These are phyloP conservation scores for Laticauda laticaudata DNA, from an alignment of 2,113 vertebrate species.

Conservation along the genomic window DNA sequence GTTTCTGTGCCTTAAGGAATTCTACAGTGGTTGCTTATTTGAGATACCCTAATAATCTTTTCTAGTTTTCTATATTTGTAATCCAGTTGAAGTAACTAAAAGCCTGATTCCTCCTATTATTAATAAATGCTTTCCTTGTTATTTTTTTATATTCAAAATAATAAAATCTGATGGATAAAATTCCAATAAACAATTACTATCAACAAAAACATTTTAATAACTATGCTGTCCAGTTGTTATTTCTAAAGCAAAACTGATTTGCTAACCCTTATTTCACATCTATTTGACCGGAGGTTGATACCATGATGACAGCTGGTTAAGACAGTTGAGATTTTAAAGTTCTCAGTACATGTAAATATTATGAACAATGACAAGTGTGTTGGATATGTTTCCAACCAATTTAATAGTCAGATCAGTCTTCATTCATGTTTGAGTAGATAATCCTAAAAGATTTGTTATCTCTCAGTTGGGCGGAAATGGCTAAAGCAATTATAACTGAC, in stretches of 20 bases:
- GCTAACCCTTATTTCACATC: conserved; percentile 78
- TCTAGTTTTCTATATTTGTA: background rate
- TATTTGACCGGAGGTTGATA: conserved; percentile 78
- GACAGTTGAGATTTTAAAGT: conserved; percentile 75
- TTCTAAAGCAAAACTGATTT: conserved; percentile 58
- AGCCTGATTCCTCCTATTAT: background rate
- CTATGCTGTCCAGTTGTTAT: conserved; percentile 54
- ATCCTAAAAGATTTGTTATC: conserved; percentile 51
- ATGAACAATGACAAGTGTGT: conserved; percentile 71
- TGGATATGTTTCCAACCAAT: conserved; percentile 67
- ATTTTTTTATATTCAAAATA: background rate
- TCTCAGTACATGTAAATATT: conserved; percentile 78
- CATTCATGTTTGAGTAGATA: conserved; percentile 45
- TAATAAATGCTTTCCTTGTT: background rate
- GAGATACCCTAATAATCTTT: background rate
- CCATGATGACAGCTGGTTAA: conserved; percentile 76
- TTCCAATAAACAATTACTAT: background rate
- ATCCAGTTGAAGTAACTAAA: background rate
- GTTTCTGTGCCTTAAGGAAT: background rate
- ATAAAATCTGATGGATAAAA: background rate
- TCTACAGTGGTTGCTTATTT: background rate
- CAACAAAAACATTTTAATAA: conserved; percentile 21
- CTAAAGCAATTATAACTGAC: conserved; percentile 47
- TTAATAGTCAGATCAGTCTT: conserved; percentile 50
- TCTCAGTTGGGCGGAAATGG: conserved; percentile 46